Evolutionary conservation across 2,888 invertebrate species (phyloP), one percentile per base, ranked within the genome.

Genomic region (Lamellibrachia satsuma): DNA sequence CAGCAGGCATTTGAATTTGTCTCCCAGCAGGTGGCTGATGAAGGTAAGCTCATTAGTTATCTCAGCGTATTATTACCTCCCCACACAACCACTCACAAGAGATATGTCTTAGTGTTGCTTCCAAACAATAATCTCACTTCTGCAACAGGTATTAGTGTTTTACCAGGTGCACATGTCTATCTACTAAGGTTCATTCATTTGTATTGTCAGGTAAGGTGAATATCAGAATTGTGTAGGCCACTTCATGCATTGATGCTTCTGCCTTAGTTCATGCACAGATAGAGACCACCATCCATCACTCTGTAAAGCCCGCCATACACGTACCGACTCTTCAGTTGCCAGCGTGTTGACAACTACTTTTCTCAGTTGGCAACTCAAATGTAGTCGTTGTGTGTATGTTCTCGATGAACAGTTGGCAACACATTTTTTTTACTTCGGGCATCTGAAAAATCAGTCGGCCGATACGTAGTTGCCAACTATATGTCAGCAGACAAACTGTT

Each of bases 1-100:
- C 94, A 95, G 15, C 93, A 94, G 52, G 96, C 95, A 22, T 93
- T 94, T 51, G 94, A 94, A 51, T 93, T 93, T 92, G 94, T 96
- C 7, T 93, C 94, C 52, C 91, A 93, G 39, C 90, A 94, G 90
- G 95, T 95, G 1, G 95, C 95, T 39, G 95, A 95, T 11, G 95
- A 95, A 93, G 96, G 96, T 96, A 93, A 92, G 94, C 11, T 22
- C 9, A 11, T 91, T 90, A 60, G 27, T 75, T n/a, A 75, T 75
- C 75, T 75, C 75, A 15, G 75, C 75, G 15, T 75, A 75, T 75
- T 75, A 22, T n/a, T 15, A 75, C 75, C 22, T 6, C n/a, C 75
- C 75, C 75, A 75, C 75, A 75, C 75, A 75, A 6, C 22, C 11
- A 22, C 15, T 22, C 0, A 75, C 75, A 75, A 75, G 75, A 75